Conservation (phyloP, 2,888 invertebrate species). For the Parnassius glacialis region DNA sequence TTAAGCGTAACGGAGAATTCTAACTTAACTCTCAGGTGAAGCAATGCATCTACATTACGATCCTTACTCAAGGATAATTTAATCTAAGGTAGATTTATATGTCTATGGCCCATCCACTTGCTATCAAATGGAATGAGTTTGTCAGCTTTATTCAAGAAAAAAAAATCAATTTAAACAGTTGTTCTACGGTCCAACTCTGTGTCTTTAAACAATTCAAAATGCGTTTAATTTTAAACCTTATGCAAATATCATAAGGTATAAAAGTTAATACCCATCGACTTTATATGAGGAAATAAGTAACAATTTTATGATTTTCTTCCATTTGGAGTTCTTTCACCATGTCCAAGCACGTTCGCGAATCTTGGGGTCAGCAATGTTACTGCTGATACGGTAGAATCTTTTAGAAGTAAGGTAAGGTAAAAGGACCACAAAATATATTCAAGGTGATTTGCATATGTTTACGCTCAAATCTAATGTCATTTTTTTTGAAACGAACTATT, state of each 20-base stretch:
- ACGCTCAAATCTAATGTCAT: neutral
- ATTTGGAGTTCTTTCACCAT: conserved; percentile 12
- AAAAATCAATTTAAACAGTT: too few relatives aligned
- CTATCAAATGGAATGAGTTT: too few relatives aligned
- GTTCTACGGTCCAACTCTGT: neutral
- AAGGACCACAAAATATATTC: conserved; percentile 2
- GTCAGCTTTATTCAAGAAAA: too few relatives aligned
- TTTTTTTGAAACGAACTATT: neutral
- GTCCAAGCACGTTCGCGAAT: conserved; percentile 11
- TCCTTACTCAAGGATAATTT: too few relatives aligned
- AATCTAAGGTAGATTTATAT: too few relatives aligned
- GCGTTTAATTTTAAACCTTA: neutral
- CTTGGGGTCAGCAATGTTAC: conserved; percentile 11
- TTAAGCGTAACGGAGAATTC: too few relatives aligned
- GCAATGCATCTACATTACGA: too few relatives aligned
- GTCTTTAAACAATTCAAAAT: neutral
- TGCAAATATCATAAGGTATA: neutral
- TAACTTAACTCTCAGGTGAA: too few relatives aligned
- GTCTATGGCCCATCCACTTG: too few relatives aligned
- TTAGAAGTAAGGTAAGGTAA: neutral
- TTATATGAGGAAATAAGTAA: conserved; percentile 9
- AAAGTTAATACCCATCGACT: neutral
- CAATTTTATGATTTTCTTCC: conserved; percentile 2
- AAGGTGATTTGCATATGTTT: conserved; percentile 4
- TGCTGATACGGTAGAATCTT: neutral